Conservation (phyloP, 2,888 invertebrate genomes). For the Caenorhabditis sp. region DNA sequence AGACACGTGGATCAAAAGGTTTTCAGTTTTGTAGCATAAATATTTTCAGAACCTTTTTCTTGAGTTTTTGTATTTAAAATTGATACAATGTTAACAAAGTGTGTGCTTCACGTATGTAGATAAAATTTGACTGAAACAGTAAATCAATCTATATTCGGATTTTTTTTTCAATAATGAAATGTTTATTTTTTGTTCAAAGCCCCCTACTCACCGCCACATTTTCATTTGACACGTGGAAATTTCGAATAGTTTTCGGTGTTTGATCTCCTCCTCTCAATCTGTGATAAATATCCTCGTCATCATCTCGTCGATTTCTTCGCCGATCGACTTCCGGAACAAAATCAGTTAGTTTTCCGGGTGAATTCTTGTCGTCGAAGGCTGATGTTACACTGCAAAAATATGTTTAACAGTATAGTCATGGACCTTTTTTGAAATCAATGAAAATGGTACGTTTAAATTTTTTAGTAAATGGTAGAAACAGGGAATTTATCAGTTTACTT, state of each 20-base stretch:
- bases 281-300: constrained; percentile 13
- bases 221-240: constrained; percentile 35
- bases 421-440: no score
- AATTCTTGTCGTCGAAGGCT: neutral
- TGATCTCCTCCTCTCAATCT: constrained; percentile 15
- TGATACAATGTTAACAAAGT: no score
- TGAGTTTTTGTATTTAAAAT: no score
- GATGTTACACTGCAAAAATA: neutral
- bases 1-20: no score
- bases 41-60: no score
- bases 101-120: no score
- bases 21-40: no score
- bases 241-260: constrained; percentile 43
- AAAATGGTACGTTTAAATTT: no score
- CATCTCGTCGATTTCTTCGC: constrained; percentile 1
- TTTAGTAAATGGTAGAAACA: no score
- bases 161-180: neutral
- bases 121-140: no score
- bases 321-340: constrained; percentile 66
- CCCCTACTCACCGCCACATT: constrained; percentile 14
- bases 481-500: no score
- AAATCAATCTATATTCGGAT: neutral
- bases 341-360: constrained; percentile 53
- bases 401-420: neutral
- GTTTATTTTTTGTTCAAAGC: neutral